These are phyloP conservation scores for Podarcis siculus DNA, from an alignment of 2,797 vertebrate species.

Conservation along the genomic window DNA sequence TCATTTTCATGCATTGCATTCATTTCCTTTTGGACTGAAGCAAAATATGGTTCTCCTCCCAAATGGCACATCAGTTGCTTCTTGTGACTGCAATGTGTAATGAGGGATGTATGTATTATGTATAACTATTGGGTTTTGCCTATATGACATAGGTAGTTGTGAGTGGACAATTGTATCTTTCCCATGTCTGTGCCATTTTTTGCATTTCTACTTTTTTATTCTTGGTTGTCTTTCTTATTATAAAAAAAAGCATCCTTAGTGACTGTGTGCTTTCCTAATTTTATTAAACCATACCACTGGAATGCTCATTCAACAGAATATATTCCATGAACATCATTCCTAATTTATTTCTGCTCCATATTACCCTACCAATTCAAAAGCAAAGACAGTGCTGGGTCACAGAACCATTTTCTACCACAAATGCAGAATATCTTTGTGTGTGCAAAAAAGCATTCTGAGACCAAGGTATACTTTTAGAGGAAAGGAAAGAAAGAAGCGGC, in stretches of 20 bases:
- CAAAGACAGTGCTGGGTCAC: too few species aligned
- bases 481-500: constrained; percentile 21
- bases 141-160: background rate
- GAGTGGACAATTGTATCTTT: background rate
- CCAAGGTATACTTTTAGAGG: background rate
- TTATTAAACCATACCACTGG: background rate
- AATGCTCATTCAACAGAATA: background rate
- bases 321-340: background rate
- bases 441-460: background rate
- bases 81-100: too few species aligned
- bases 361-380: background rate
- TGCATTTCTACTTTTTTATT: too few species aligned
- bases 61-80: too few species aligned
- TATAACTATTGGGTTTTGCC: background rate
- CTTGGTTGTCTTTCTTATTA: background rate
- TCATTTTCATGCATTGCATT: too few species aligned
- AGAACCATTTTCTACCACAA: background rate
- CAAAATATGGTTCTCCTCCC: too few species aligned
- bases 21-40: too few species aligned
- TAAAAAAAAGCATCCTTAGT: too few species aligned
- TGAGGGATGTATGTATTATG: too few species aligned
- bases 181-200: background rate
- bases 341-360: background rate
- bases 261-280: too few species aligned
- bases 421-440: background rate